Evolutionary conservation across 2,888 invertebrate genomes (phyloP).

Genomic region (Drosophila multiciliata): DNA sequence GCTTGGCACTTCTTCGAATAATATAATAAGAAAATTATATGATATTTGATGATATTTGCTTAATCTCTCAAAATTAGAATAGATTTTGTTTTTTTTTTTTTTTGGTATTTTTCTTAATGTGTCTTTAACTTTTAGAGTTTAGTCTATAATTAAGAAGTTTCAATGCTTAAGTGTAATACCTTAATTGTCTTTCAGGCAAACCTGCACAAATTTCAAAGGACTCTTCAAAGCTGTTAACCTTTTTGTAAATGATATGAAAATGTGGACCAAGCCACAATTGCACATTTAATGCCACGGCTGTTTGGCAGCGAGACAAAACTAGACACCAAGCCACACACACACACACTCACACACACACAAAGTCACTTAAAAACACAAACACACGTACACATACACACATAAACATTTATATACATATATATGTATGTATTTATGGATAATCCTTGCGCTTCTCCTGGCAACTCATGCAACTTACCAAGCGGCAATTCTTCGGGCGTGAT

Average conservation of each 20-base stretch:
- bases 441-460: slow-evolving; percentile 28
- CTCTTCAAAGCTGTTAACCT: neutral
- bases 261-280: neutral
- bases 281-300: slow-evolving; percentile 33
- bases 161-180: neutral
- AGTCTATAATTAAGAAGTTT: neutral
- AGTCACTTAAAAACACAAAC: slow-evolving; percentile 2
- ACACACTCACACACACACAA: neutral
- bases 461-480: slow-evolving; percentile 78
- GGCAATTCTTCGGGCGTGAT: slow-evolving; percentile 85
- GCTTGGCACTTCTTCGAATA: neutral
- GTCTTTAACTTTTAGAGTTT: too few relatives aligned
- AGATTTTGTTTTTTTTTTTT: rapidly evolving
- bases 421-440: slow-evolving; percentile 1
- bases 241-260: slow-evolving; percentile 37
- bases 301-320: slow-evolving; percentile 40
- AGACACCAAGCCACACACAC: slow-evolving; percentile 7
- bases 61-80: neutral
- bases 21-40: neutral
- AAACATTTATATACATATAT: slow-evolving; percentile 4
- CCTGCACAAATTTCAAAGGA: neutral
- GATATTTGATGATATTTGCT: neutral
- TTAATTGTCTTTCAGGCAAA: neutral
- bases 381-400: neutral
- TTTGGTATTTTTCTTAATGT: neutral